Evolutionary conservation across 2,797 vertebrate genomes (phyloP).

Genomic region (Muscicapa comitata): DNA sequence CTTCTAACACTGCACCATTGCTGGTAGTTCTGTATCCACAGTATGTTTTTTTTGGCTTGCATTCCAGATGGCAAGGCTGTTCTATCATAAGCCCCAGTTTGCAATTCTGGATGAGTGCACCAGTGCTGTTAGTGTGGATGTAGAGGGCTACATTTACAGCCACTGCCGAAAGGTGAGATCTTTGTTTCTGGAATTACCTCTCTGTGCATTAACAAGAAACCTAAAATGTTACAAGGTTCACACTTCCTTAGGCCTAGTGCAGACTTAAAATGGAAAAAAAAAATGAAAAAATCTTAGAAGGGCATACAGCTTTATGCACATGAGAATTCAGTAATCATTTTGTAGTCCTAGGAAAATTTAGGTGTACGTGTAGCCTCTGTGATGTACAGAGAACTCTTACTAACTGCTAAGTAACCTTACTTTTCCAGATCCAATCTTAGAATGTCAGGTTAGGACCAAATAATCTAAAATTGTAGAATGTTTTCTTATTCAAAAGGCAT

Average conservation of each 20-base stretch:
- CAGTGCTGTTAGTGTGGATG: conserved; percentile 96
- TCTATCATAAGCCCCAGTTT: conserved; percentile 99
- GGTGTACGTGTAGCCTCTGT: neutral
- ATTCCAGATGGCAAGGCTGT: conserved; percentile 92
- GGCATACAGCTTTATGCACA: neutral
- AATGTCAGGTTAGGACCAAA: neutral
- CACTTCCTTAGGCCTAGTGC: neutral
- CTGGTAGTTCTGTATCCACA: neutral
- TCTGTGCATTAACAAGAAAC: neutral
- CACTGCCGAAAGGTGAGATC: conserved; percentile 89
- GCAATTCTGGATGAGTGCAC: conserved; percentile 98
- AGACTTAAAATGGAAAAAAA: neutral
- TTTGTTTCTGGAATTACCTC: neutral
- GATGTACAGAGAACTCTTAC: neutral
- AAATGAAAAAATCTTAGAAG: neutral
- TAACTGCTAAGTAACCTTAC: neutral
- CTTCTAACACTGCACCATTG: neutral
- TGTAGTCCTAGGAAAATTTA: neutral
- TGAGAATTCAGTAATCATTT: neutral
- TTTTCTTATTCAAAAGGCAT: neutral
- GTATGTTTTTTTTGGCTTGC: conserved; percentile 6
- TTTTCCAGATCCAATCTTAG: neutral
- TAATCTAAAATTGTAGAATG: neutral
- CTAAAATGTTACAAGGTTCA: neutral
- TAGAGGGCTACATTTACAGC: conserved; percentile 95